Base-by-base conservation (phyloP, 2,888 invertebrate species). In the Xestia c-nigrum region DNA sequence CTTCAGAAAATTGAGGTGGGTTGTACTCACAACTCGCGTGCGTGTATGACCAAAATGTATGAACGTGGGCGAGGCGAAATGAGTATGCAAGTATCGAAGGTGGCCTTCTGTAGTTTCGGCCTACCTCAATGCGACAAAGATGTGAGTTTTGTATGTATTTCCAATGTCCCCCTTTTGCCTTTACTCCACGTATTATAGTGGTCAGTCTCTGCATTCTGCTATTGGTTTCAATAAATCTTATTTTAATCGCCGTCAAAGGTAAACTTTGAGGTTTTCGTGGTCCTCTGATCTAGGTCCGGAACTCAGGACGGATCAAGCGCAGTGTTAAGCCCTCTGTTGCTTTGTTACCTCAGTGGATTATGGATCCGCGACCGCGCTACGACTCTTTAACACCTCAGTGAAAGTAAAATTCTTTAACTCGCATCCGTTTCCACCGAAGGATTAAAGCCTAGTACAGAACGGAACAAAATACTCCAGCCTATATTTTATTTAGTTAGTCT, bases 341-440 rank as follows among this genome's bases (percentile, higher is more conserved):
- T 84, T 77, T 78, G 84, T 88, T 89, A 91, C 88, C 86, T 86
- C 80, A 75, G 68, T 77, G 80, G 84, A 85, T 88, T 88, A 83
- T 86, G 80, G 81, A 87, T 85, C 80, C 74, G 78, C 85, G 71
- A 65, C 73, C 80, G 75, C 85, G 77, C 74, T 81, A 78, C 76
- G 75, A 84, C 77, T 88, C 74, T 76, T 85, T 85, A 85, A 87
- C 90, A 75, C 83, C 83, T 74, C 67, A 90, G 92, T 91, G 92
- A 92, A 92, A 92, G 92, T 92, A 88, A 89, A 92, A 91, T 92
- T 90, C 89, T 87, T 85, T 72, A 66, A 81, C 76, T 74, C 79
- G 72, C 66, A 81, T 88, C 80, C 66, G 76, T 66, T 80, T 81
- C 72, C 72, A 68, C 71, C 64, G 61, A 72, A 75, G 71, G 78